Percentiles rank a stretch among this genome's conserved stretches.
phyloP scores from a whole-genome alignment of 1,140 invertebrate species.

The Pseudomyrmex gracilis region DNA sequence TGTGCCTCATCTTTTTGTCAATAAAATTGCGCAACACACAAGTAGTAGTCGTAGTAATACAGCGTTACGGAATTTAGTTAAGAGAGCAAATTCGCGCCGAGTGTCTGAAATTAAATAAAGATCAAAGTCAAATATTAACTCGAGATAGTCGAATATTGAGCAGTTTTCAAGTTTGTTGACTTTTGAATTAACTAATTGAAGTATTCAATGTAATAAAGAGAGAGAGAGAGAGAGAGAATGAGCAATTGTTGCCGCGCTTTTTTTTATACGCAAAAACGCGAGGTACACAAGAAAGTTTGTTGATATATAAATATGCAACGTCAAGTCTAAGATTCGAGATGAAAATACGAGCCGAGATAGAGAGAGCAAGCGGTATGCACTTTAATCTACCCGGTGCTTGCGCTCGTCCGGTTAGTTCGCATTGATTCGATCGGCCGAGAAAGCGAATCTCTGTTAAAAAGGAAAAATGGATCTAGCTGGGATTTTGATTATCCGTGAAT shows the following conservation, averaged over 20 bases:
- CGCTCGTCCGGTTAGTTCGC: constrained; percentile 29
- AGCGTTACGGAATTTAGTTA: background rate
- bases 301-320: background rate
- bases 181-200: background rate
- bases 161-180: background rate
- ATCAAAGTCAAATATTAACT: background rate
- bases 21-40: background rate
- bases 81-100: background rate
- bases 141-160: background rate
- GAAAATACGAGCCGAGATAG: background rate
- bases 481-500: constrained; percentile 52
- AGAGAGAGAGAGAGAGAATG: background rate
- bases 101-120: background rate
- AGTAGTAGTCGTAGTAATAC: too few relatives aligned
- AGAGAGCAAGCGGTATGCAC: background rate
- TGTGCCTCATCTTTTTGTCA: background rate
- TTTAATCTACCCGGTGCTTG: constrained; percentile 23
- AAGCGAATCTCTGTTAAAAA: constrained; percentile 42
- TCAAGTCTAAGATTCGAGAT: constrained; percentile 23
- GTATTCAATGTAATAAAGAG: background rate
- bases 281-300: background rate
- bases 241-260: background rate
- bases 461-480: constrained; percentile 26
- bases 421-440: constrained; percentile 27
- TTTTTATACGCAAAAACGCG: background rate